phyloP scores from a whole-genome alignment of 2,888 invertebrate genomes.

The Clusia tigrina region DNA sequence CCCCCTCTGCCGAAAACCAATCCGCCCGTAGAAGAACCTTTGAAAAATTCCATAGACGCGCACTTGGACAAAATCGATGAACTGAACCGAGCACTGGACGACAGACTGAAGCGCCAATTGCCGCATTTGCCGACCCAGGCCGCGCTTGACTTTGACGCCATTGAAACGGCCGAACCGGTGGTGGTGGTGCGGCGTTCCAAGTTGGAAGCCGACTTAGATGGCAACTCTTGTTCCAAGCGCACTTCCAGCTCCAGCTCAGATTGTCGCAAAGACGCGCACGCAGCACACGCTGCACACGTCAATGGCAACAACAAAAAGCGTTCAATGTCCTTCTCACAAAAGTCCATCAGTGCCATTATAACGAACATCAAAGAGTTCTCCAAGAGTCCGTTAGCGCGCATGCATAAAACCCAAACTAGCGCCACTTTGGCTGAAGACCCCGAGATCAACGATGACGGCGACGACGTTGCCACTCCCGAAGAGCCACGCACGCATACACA shows the following conservation, averaged over 20 bases:
- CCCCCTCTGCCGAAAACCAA: neutral
- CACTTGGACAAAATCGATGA: constrained; percentile 62
- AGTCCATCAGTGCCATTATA: constrained; percentile 58
- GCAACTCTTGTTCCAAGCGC: constrained; percentile 47
- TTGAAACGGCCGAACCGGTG: constrained; percentile 44
- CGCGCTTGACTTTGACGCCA: constrained; percentile 50
- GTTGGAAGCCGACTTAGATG: constrained; percentile 29
- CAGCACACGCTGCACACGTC: neutral
- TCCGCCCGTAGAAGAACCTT: constrained; percentile 32
- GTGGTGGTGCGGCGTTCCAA: constrained; percentile 33
- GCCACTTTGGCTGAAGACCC: constrained; percentile 40
- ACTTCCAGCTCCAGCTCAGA: constrained; percentile 59
- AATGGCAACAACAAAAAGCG: constrained; percentile 52
- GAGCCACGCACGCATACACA: constrained; percentile 7
- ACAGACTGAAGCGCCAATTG: constrained; percentile 56
- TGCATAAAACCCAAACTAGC: constrained; percentile 33
- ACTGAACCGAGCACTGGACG: constrained; percentile 59
- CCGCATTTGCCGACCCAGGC: constrained; percentile 30
- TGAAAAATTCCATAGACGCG: constrained; percentile 59
- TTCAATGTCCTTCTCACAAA: constrained; percentile 62
- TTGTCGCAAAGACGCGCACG: constrained; percentile 37
- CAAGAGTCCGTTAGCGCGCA: constrained; percentile 51
- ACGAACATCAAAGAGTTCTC: constrained; percentile 62
- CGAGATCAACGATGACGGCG: constrained; percentile 34
- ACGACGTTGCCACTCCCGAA: constrained; percentile 26